Conservation (phyloP, 2,888 invertebrate genomes). For the Seladonia tumulorum region DNA sequence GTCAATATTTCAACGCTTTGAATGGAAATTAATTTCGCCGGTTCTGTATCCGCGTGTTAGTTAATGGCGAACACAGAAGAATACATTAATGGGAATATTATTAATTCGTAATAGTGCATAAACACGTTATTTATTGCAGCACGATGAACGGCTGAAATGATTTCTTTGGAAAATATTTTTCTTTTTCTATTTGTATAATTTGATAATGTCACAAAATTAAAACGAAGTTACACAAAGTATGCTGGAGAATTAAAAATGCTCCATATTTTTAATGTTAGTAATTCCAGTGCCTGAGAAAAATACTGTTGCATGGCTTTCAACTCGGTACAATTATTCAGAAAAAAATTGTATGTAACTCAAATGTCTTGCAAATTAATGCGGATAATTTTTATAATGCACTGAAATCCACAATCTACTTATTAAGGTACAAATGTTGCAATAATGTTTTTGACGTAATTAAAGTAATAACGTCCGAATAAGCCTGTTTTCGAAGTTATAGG, state of each 20-base stretch:
- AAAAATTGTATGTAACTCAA: too few species aligned
- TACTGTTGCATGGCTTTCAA: too few species aligned
- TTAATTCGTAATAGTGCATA: neutral
- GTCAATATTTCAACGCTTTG: conserved; percentile 1
- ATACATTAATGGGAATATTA: neutral
- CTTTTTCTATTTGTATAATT: neutral
- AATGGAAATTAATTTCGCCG: conserved; percentile 4
- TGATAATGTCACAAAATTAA: too few species aligned
- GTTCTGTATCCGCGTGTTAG: neutral
- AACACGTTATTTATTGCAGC: neutral
- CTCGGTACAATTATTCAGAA: too few species aligned
- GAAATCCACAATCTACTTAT: neutral
- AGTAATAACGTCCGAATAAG: neutral
- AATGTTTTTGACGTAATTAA: neutral
- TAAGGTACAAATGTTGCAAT: too few species aligned
- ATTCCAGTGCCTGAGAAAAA: too few species aligned
- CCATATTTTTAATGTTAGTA: too few species aligned
- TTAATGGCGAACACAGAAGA: neutral
- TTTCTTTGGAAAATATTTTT: neutral
- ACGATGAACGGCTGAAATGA: neutral
- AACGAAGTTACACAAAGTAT: too few species aligned
- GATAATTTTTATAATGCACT: neutral
- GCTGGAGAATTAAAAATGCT: too few species aligned
- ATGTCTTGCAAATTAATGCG: neutral
- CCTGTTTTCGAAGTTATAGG: neutral